These are phyloP conservation scores for Phyllostomus discolor DNA, from an alignment of 2,113 vertebrate genomes.

Conservation along the genomic window DNA sequence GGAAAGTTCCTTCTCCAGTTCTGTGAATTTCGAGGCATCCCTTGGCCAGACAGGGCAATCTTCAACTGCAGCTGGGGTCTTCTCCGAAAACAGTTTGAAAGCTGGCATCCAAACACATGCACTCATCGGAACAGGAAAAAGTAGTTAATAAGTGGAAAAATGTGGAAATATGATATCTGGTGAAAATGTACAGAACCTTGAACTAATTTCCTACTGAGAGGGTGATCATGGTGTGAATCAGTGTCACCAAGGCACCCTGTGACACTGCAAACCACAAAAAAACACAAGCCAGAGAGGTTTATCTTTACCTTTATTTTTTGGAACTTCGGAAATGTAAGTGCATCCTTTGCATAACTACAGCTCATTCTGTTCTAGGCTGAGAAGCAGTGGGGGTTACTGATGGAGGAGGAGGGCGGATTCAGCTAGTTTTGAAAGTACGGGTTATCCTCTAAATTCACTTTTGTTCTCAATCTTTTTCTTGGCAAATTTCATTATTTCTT, in stretches of 20 bases:
- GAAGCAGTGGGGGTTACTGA: neutral
- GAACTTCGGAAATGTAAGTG: neutral
- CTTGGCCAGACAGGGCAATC: neutral
- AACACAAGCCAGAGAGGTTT: neutral
- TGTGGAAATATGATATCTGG: neutral
- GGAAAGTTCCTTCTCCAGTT: neutral
- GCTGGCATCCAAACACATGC: neutral
- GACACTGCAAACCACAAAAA: neutral
- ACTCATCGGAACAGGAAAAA: neutral
- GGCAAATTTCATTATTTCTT: neutral
- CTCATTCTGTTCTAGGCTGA: neutral
- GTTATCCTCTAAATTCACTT: conserved; percentile 14
- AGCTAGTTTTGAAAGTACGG: neutral
- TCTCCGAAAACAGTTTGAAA: neutral
- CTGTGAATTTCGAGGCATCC: neutral
- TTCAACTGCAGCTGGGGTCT: neutral
- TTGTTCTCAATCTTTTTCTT: conserved; percentile 30
- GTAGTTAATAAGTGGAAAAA: neutral
- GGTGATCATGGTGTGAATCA: neutral
- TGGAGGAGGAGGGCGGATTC: neutral
- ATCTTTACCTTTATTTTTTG: neutral
- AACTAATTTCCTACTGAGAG: neutral
- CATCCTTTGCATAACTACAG: neutral
- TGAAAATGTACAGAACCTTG: neutral
- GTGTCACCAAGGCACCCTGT: neutral